Conservation (phyloP, 2,888 invertebrate genomes). For the Tridacna crocea region DNA sequence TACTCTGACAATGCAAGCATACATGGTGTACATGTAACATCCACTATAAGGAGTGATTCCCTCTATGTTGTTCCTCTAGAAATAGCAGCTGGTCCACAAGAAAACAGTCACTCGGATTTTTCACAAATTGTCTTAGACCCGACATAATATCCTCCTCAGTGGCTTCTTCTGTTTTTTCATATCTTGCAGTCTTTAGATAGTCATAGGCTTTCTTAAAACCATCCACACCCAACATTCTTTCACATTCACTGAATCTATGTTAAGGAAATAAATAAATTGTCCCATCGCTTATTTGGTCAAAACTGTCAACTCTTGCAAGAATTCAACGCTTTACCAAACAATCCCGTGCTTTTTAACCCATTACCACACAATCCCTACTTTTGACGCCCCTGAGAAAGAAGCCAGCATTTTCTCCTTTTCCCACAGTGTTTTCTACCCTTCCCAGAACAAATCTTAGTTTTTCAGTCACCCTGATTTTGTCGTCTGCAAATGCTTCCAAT, state of each 20-base stretch:
- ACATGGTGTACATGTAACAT: background rate
- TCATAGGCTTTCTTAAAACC: slow-evolving; percentile 80
- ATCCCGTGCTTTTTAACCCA: background rate
- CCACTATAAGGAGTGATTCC: slow-evolving; percentile 42
- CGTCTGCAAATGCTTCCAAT: no score
- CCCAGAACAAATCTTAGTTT: no score
- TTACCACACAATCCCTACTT: no score
- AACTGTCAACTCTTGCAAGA: background rate
- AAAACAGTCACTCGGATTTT: slow-evolving; percentile 83
- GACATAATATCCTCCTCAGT: slow-evolving; percentile 81
- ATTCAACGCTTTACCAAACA: no score
- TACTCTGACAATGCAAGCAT: background rate
- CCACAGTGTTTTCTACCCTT: no score
- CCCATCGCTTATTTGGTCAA: background rate
- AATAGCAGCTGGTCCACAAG: slow-evolving; percentile 83
- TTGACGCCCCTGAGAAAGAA: no score
- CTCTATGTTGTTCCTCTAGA: slow-evolving; percentile 78
- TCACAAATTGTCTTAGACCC: slow-evolving; percentile 78
- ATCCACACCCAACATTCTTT: slow-evolving; percentile 78
- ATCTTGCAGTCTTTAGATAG: slow-evolving; percentile 80
- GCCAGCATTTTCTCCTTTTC: no score
- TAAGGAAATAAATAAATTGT: slow-evolving; percentile 58
- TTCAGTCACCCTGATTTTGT: no score
- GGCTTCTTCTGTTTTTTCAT: slow-evolving; percentile 62
- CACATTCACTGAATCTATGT: slow-evolving; percentile 77